Base-by-base conservation (phyloP, 2,113 vertebrate genomes). In the Tragulus kanchil region DNA sequence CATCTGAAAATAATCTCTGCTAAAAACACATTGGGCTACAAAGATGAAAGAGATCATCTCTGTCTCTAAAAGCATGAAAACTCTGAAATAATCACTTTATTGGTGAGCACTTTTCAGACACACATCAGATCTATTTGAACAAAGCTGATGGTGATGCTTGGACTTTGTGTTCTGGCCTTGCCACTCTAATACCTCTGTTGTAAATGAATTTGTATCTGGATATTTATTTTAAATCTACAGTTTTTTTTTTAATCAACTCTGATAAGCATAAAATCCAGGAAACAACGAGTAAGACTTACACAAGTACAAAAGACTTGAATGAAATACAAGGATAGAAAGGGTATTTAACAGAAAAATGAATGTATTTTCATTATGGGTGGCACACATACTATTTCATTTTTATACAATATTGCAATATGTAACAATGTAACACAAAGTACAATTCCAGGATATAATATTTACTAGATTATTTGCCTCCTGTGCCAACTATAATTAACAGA, bases 51-150 rank as follows among this genome's bases (percentile, higher is more conserved):
- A 36, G 28, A 78, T 86, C 3, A 67, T 11, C 6, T 58, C 42
- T 90, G 25, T 59, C 36, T 95, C 82, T 23, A 90, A 52, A 91
- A 89, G 4, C 42, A 31, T 71, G 31, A 19, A 58, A 73, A 58
- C 36, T 92, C 83, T 59, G 23, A 56, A 91, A 91, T 75, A 69
- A 58, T 69, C 65, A 25, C 19, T 94, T 96, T n/a, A n/a, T n/a
- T n/a, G n/a, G n/a, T n/a, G n/a, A n/a, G n/a, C n/a, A 25, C 36
- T 23, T 85, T 45, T 85, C n/a, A 56, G 59, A 78, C 14, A 86
- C 2, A 56, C 31, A 6, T 71, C 31, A 59, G 14, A 61, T 78
- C 16, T 83, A 48, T 77, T 78, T n/a, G 67, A 82, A 48, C 19
- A 61, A 26, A 16, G 11, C 7, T 62, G 71, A 81, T 13, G 10